These are phyloP conservation scores for Passer montanus DNA, from an alignment of 2,113 vertebrate species.

Conservation along the genomic window DNA sequence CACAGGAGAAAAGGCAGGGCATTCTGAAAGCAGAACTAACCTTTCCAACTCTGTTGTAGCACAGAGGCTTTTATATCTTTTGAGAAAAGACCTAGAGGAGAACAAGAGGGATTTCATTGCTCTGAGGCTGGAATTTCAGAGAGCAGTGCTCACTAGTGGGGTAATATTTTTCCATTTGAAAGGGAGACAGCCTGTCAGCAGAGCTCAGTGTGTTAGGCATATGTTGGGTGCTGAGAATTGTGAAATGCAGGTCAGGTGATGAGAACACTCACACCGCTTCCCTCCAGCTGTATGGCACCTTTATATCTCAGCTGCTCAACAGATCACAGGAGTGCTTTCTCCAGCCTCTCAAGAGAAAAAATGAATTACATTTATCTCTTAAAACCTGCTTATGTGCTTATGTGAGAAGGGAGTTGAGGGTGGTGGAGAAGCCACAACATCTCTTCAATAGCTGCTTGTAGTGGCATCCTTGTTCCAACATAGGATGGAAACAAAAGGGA, in stretches of 20 bases:
- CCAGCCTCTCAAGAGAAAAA: background rate
- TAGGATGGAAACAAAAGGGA: background rate
- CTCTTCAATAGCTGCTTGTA: background rate
- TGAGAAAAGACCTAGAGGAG: background rate
- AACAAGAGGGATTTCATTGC: background rate
- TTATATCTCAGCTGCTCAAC: background rate
- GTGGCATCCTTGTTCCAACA: background rate
- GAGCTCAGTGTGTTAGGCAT: background rate
- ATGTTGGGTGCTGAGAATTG: background rate
- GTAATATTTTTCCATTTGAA: conserved; percentile 21
- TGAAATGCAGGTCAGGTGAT: background rate
- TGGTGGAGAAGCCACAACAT: fast-evolving
- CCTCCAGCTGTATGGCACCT: background rate
- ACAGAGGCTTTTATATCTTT: background rate
- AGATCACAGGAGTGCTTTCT: background rate
- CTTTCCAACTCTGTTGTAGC: background rate
- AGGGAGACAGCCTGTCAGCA: background rate
- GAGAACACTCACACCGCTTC: background rate
- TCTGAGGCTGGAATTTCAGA: background rate
- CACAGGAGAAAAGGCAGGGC: background rate
- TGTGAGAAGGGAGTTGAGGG: background rate
- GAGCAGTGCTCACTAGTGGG: background rate
- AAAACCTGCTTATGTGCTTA: background rate
- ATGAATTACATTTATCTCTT: background rate
- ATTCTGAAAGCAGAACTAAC: conserved; percentile 1